Percentiles rank a stretch among this genome's conserved stretches.
phyloP scores from a whole-genome alignment of 2,113 vertebrate genomes.

The Hystrix brachyura region DNA sequence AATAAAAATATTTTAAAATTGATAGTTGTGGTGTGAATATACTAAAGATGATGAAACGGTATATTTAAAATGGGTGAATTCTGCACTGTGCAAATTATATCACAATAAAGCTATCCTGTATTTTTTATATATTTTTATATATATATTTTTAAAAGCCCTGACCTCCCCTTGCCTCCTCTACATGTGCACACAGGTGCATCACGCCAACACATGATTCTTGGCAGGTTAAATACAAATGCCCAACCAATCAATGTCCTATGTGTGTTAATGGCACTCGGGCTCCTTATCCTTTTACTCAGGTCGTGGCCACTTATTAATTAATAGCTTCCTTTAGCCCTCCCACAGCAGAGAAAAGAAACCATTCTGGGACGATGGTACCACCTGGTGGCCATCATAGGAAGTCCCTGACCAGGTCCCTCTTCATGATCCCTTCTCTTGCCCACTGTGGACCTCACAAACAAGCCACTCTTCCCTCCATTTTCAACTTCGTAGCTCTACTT shows the following conservation, averaged over 20 bases:
- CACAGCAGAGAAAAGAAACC: background rate
- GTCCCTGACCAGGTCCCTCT: background rate
- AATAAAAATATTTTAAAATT: conserved; percentile 17
- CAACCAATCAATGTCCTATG: background rate
- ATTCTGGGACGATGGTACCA: conserved; percentile 40
- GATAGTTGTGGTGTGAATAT: background rate
- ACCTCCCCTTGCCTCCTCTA: background rate
- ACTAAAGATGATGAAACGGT: background rate
- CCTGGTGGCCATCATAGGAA: conserved; percentile 60
- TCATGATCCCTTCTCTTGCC: rapidly evolving
- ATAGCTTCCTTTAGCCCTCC: background rate
- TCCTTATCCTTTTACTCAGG: background rate
- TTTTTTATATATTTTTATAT: background rate
- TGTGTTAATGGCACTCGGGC: background rate
- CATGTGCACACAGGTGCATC: background rate
- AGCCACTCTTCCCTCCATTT: background rate
- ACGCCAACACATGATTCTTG: background rate
- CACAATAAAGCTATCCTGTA: background rate
- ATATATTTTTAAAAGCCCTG: background rate
- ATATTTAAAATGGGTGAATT: background rate
- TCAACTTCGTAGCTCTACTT: background rate
- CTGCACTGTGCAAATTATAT: background rate
- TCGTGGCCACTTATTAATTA: rapidly evolving
- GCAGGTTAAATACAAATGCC: background rate
- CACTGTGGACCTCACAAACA: rapidly evolving